A percentile compares a stretch with the other conserved stretches of the same genome.
phyloP scores from a whole-genome alignment of 2,797 vertebrate genomes.

The Limnodromus scolopaceus region DNA sequence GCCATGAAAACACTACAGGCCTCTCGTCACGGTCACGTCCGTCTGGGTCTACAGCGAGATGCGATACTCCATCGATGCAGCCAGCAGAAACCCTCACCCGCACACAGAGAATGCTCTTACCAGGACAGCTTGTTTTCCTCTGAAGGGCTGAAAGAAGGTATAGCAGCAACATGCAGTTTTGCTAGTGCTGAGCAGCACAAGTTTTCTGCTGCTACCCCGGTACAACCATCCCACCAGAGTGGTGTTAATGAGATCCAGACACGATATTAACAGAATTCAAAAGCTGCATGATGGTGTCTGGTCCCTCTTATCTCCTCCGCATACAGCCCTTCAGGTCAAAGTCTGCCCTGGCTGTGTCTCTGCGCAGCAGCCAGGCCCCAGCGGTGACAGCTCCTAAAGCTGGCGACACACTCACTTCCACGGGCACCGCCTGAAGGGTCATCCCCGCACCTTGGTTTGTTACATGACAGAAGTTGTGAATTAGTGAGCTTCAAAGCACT shows the following conservation, averaged over 20 bases:
- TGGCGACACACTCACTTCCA: neutral
- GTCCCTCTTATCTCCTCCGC: neutral
- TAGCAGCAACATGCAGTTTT: neutral
- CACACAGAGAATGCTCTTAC: neutral
- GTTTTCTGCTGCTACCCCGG: neutral
- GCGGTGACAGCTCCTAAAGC: neutral
- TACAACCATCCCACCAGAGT: neutral
- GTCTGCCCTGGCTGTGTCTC: neutral
- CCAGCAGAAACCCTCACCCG: neutral
- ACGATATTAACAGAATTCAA: neutral
- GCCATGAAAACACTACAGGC: neutral
- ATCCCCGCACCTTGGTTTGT: neutral
- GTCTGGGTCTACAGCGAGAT: neutral
- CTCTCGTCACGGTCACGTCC: accelerated
- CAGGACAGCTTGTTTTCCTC: neutral
- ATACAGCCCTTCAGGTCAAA: neutral
- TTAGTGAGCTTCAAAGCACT: neutral
- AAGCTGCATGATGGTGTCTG: neutral
- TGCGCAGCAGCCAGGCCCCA: neutral
- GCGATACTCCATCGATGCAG: accelerated
- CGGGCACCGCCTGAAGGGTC: neutral
- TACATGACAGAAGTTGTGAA: accelerated
- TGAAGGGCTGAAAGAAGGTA: neutral
- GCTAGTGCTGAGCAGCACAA: neutral
- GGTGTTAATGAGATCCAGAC: neutral